Evolutionary conservation across 2,113 vertebrate species (phyloP), one percentile per base, ranked within the genome.

Genomic region (Sapayoa aenigma): DNA sequence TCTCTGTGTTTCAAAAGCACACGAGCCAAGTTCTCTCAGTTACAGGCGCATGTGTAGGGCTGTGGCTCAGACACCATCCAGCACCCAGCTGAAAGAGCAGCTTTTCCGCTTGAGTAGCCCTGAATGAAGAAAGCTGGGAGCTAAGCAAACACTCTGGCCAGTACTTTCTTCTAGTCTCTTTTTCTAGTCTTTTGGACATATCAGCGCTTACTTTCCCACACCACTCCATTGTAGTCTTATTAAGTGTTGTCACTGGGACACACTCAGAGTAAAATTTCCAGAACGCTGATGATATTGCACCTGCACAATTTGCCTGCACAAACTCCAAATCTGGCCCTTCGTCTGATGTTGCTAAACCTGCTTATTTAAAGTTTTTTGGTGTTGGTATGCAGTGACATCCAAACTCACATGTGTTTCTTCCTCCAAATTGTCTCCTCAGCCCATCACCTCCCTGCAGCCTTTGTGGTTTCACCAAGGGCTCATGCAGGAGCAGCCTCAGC

Each of bases 161-260:
- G 86, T 65, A 12, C 93, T 95, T 94, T 72, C 74, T 80, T 86
- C 92, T 41, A 1, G 44, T 90, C 83, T 87, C 90, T 75, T 84
- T 94, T 87, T 90, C 85, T 46, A 44, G 56, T 52, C 77, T 90
- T 94, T 95, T 53, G 53, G 95, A 96, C 96, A 86, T 90, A 89
- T 95, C 89, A 92, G 86, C 44, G 39, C 73, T 96, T 94, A 90
- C 90, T 95, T 94, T 96, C 92, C 94, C 86, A 93, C 90, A 94
- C 80, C 5, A 0, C 69, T 91, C 90, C 88, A 96, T 93, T 96
- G 92, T 92, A 78, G 85, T 90, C 68, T 31, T 50, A 25, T 66
- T 81, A 77, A 78, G 76, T 75, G 90, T 83, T 95, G 88, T 92
- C 90, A 90, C 83, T 28, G 23, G 44, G 44, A 30, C 52, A 73